Percentiles rank a stretch among this genome's conserved stretches.
phyloP scores from a whole-genome alignment of 2,797 vertebrate species.

The Ptychobarbus kaznakovi region DNA sequence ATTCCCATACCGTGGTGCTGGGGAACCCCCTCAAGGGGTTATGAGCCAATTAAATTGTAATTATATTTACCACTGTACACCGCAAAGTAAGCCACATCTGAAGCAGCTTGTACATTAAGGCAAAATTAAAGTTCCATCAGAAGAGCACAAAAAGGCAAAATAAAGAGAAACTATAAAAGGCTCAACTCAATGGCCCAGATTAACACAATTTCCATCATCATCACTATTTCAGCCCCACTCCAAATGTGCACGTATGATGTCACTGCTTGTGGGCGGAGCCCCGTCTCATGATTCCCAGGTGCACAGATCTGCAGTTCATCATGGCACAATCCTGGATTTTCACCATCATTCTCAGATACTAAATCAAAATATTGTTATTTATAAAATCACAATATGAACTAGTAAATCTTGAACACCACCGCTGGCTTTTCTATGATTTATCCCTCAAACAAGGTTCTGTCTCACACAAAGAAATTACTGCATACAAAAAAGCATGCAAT shows the following conservation, averaged over 20 bases:
- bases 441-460: not conserved
- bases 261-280: not conserved
- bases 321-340: not conserved
- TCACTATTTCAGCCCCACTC: not conserved
- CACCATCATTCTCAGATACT: not conserved
- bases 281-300: not conserved
- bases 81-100: not conserved
- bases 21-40: not conserved
- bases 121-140: not conserved
- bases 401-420: not conserved
- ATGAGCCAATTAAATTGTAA: slow-evolving; percentile 3
- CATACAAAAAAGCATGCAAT: slow-evolving; percentile 38
- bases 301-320: not conserved
- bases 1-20: not conserved
- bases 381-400: not conserved
- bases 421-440: slow-evolving; percentile 2
- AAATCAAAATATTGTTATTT: not conserved
- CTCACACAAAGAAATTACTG: slow-evolving; percentile 20
- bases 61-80: not conserved
- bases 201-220: not conserved
- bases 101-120: not conserved
- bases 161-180: not conserved
- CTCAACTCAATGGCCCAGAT: not conserved
- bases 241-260: not conserved
- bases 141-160: not conserved